Base-by-base conservation (phyloP, 2,888 invertebrate genomes). In the Druceiella hillmani region DNA sequence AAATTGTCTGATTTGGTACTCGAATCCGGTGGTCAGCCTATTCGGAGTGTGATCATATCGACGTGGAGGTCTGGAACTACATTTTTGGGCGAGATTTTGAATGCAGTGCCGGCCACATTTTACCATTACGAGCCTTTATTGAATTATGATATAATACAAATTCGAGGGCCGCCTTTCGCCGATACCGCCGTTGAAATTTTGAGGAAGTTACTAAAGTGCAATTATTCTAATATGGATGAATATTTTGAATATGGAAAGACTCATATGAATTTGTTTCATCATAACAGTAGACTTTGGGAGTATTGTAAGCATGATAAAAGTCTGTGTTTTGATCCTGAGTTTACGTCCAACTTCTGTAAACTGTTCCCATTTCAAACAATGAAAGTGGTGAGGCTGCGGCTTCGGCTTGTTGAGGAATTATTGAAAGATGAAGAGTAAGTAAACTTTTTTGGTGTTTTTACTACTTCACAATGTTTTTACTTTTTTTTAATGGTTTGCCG, bases 1-100 rank as follows among this genome's bases (percentile, higher is more conserved):
- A 76, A 76, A 44, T 58, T 87, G 43, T 70, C 78, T 38, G 81
- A 87, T 52, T 74, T 86, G 52, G 74, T 83, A 2, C 67, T 81
- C 50, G 83, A 82, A 50, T 70, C 76, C 25, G 78, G 78, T 26
- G 89, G 89, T 9, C 72, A 66, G 39, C 90, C 90, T 3, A 57
- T 87, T 39, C 74, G 84, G 46, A 88, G 82, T 59, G 61, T 91
- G 30, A 81, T 92, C 47, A 66, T 90, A 42, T 87, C 90, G n/a
- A 88, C 88, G 9, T 92, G 91, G 89, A 75, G 92, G 50, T 88
- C 89, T 3, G 92, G 92, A 4, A 90, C 91, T 12, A 91, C 91
- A 20, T 92, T 92, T 59, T 72, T 92, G 34, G 91, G 90, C 36
- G 90, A 90, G 55, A 78, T 90, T 27, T 59, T 91, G 30, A 87